Conservation (phyloP, 2,797 vertebrate genomes). For the Yasuhikotakia modesta region DNA sequence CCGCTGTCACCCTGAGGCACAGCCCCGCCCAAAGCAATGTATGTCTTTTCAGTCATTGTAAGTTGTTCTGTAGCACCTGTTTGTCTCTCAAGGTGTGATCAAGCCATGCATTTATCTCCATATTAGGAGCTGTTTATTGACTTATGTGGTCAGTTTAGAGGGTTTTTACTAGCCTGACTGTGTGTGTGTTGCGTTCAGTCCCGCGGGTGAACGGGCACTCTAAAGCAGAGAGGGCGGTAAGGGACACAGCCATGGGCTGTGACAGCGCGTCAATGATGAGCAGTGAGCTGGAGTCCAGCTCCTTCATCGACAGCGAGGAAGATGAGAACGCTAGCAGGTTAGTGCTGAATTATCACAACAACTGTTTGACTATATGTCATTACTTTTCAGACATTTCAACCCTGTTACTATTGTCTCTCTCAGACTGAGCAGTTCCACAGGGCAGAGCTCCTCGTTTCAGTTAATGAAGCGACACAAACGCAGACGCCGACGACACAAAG, state of each 20-base stretch:
- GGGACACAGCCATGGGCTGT: constrained; percentile 87
- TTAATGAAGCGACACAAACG: constrained; percentile 94
- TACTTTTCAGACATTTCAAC: too few relatives aligned
- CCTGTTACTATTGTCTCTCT: constrained; percentile 14
- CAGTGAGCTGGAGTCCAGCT: constrained; percentile 97
- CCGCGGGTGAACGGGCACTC: constrained; percentile 90
- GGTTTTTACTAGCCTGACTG: background rate
- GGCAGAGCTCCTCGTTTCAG: constrained; percentile 92
- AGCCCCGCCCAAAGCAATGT: constrained; percentile 59
- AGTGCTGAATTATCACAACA: background rate
- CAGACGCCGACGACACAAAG: constrained; percentile 89
- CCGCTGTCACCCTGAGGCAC: constrained; percentile 80
- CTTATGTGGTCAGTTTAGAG: background rate
- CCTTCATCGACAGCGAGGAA: constrained; percentile 93
- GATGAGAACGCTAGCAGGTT: constrained; percentile 93
- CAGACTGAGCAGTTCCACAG: constrained; percentile 94
- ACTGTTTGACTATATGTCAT: background rate
- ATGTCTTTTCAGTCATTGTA: constrained; percentile 34
- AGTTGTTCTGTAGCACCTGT: background rate
- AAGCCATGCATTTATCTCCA: constrained; percentile 40
- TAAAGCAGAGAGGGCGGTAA: constrained; percentile 82
- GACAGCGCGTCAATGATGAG: constrained; percentile 91
- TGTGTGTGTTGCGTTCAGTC: constrained; percentile 70
- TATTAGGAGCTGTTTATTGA: background rate
- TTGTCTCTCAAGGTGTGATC: constrained; percentile 23